Conservation (phyloP, 2,888 invertebrate genomes). For the Rhaphigaster nebulosa region DNA sequence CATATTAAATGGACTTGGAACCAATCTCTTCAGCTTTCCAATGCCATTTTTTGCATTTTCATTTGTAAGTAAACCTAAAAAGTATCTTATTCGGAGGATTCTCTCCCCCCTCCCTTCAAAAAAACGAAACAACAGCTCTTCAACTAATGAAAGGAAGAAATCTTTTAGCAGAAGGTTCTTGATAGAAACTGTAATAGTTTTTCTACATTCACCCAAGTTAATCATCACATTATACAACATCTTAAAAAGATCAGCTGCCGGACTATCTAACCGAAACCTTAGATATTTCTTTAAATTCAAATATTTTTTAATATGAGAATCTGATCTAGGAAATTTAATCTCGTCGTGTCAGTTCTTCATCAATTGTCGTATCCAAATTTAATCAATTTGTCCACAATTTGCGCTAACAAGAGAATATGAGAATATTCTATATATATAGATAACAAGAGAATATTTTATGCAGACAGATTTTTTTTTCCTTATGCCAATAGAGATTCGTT, state of each 20-base stretch:
- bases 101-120: too few relatives aligned
- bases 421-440: too few relatives aligned
- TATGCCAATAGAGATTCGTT: too few relatives aligned
- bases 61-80: background rate
- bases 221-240: background rate
- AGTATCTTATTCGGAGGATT: background rate
- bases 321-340: too few relatives aligned
- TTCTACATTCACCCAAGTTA: background rate
- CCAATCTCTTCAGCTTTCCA: background rate
- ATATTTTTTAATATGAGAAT: too few relatives aligned
- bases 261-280: background rate
- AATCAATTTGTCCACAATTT: too few relatives aligned
- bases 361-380: too few relatives aligned
- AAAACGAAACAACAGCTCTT: background rate
- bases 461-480: too few relatives aligned
- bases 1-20: background rate
- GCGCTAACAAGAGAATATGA: too few relatives aligned
- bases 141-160: conserved; percentile 7
- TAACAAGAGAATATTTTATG: too few relatives aligned
- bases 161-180: background rate
- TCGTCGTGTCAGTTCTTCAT: too few relatives aligned
- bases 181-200: background rate
- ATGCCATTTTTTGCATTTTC: background rate
- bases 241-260: background rate
- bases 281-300: too few relatives aligned